Evolutionary conservation across 2,113 vertebrate genomes (phyloP).

Genomic region (Dromiciops gliroides): DNA sequence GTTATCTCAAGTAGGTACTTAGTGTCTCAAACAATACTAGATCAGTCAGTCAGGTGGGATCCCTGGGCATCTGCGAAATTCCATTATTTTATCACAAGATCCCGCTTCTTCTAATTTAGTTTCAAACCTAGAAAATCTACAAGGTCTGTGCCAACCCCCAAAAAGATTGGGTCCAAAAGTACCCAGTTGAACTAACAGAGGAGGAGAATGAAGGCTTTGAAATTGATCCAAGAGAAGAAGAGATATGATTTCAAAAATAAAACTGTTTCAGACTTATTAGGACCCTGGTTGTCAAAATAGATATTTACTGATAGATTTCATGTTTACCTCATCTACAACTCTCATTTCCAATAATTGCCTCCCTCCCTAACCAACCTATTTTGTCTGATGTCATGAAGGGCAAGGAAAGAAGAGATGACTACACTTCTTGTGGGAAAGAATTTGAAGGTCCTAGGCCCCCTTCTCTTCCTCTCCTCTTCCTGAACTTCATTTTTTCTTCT

Average conservation of each 20-base stretch:
- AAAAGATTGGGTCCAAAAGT: neutral
- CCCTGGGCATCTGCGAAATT: no score
- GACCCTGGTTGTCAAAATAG: neutral
- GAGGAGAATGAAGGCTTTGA: neutral
- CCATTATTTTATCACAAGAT: no score
- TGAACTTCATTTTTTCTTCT: neutral
- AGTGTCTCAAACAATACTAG: no score
- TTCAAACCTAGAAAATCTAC: no score
- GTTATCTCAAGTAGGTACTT: no score
- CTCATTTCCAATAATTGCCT: neutral
- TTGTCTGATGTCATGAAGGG: neutral
- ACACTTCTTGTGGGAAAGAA: slow-evolving; percentile 20
- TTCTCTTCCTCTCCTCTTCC: neutral
- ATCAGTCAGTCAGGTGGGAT: no score
- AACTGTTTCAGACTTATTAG: neutral
- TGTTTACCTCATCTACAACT: neutral
- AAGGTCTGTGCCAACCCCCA: neutral
- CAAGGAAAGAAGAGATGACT: neutral
- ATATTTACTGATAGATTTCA: neutral
- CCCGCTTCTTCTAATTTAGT: neutral
- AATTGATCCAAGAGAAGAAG: neutral
- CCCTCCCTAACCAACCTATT: neutral
- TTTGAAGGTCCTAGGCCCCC: neutral
- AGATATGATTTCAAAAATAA: neutral
- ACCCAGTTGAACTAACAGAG: neutral